A percentile compares a stretch with the other conserved stretches of the same genome.
phyloP scores from a whole-genome alignment of 37 sponge, comb jelly and placozoan species.

The Agelas oroides region DNA sequence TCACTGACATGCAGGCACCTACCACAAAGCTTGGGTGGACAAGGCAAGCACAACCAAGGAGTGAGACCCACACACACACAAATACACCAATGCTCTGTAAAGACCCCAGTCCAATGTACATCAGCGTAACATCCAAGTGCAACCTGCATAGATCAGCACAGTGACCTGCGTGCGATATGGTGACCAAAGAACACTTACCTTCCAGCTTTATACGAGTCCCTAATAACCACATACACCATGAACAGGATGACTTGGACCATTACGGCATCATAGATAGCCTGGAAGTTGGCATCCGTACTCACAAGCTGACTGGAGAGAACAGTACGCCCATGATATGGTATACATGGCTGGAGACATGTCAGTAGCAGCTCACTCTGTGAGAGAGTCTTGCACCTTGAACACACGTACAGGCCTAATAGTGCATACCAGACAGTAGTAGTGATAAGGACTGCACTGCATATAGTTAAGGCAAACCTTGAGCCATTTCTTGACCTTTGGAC shows the following conservation, averaged over 20 bases:
- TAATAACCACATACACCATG: neutral
- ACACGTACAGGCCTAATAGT: too few relatives aligned
- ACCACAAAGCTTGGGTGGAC: slow-evolving; percentile 39
- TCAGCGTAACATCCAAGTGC: neutral
- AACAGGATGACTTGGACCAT: slow-evolving; percentile 32
- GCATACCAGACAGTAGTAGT: too few relatives aligned
- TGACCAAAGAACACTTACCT: slow-evolving; percentile 10
- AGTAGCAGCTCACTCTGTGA: too few relatives aligned
- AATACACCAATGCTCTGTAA: neutral
- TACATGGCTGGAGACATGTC: too few relatives aligned
- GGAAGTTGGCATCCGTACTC: slow-evolving; percentile 8
- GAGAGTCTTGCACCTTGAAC: too few relatives aligned
- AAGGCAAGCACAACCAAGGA: neutral
- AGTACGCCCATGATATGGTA: neutral
- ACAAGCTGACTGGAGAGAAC: slow-evolving; percentile 1
- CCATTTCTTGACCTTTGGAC: too few relatives aligned
- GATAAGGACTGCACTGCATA: too few relatives aligned
- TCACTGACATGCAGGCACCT: neutral
- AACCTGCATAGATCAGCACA: neutral
- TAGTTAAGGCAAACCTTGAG: too few relatives aligned
- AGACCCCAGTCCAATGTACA: neutral
- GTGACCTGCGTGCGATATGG: neutral
- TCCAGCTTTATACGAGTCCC: slow-evolving; percentile 27
- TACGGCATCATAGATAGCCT: slow-evolving; percentile 41
- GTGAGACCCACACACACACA: neutral